Evolutionary conservation across 1,140 invertebrate genomes (phyloP).

Genomic region (Drosophila eugracilis): DNA sequence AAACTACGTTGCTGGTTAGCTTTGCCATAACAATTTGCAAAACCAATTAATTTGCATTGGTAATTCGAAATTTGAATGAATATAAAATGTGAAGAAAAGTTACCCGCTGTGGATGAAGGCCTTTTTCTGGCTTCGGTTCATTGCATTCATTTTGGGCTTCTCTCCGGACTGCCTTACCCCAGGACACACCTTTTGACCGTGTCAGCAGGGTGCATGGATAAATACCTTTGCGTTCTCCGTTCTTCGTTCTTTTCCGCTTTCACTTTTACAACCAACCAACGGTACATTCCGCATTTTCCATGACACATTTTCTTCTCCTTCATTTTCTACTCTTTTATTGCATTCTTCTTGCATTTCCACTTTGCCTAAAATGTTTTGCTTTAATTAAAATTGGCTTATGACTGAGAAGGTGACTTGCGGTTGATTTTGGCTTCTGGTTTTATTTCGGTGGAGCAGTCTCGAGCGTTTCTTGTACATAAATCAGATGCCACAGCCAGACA

Average conservation of each 20-base stretch:
- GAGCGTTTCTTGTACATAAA: slow-evolving; percentile 52
- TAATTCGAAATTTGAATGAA: slow-evolving; percentile 16
- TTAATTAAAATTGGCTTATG: slow-evolving; percentile 64
- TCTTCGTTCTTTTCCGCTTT: slow-evolving; percentile 27
- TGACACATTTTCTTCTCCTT: slow-evolving; percentile 30
- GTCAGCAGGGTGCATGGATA: background rate
- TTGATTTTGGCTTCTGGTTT: slow-evolving; percentile 5
- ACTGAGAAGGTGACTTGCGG: slow-evolving; percentile 18
- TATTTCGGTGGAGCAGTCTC: slow-evolving; percentile 24
- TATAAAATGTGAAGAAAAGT: slow-evolving; percentile 8
- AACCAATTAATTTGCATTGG: slow-evolving; percentile 14
- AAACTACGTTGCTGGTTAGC: slow-evolving; percentile 2
- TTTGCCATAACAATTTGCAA: slow-evolving; percentile 22
- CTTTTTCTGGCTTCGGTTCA: slow-evolving; percentile 6
- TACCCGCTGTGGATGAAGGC: background rate
- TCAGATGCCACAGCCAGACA: slow-evolving; percentile 32
- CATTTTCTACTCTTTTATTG: slow-evolving; percentile 22
- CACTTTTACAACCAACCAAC: slow-evolving; percentile 24
- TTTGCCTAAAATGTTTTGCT: slow-evolving; percentile 33
- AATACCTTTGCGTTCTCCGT: slow-evolving; percentile 21
- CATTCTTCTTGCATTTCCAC: slow-evolving; percentile 24
- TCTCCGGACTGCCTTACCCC: too few relatives aligned
- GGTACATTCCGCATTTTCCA: slow-evolving; percentile 39
- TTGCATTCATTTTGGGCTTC: slow-evolving; percentile 18
- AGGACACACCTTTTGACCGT: slow-evolving; percentile 6